These are phyloP conservation scores for Pammene fasciana DNA, from an alignment of 2,888 invertebrate species.

Conservation along the genomic window DNA sequence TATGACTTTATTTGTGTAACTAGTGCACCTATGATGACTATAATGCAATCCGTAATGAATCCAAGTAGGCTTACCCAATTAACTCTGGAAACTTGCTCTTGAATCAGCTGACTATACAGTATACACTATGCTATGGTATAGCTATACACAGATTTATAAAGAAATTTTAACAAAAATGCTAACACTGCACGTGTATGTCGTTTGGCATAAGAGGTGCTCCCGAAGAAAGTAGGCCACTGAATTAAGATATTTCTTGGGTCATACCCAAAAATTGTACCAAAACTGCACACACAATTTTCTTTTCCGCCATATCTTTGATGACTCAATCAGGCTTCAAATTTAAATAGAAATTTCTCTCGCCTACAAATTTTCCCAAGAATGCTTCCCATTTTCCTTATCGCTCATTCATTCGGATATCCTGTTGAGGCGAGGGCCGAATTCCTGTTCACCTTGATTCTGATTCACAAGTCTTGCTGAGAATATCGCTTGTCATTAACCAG, in stretches of 20 bases:
- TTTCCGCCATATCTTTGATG: not conserved
- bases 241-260: slow-evolving; percentile 1
- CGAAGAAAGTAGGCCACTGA: slow-evolving; percentile 1
- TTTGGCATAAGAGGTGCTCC: slow-evolving; percentile 7
- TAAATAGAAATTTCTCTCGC: not conserved
- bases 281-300: not conserved
- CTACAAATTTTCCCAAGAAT: slow-evolving; percentile 19
- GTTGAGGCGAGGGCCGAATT: slow-evolving; percentile 56
- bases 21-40: slow-evolving; percentile 25
- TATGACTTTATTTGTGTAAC: slow-evolving; percentile 37
- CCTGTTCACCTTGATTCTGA: slow-evolving; percentile 41
- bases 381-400: slow-evolving; percentile 23
- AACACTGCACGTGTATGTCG: not conserved
- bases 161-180: not conserved
- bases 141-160: not conserved
- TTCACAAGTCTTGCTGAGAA: slow-evolving; percentile 1
- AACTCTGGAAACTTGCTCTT: no score
- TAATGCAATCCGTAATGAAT: not conserved
- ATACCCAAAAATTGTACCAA: not conserved
- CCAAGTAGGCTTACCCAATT: not conserved
- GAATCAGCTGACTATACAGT: no score
- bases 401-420: slow-evolving; percentile 37
- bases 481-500: not conserved
- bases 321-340: slow-evolving; percentile 9
- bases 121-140: no score